A percentile compares a stretch with the other conserved stretches of the same genome.
Conservation (phyloP, 2,113 vertebrate genomes). For the Muntiacus reevesi region DNA sequence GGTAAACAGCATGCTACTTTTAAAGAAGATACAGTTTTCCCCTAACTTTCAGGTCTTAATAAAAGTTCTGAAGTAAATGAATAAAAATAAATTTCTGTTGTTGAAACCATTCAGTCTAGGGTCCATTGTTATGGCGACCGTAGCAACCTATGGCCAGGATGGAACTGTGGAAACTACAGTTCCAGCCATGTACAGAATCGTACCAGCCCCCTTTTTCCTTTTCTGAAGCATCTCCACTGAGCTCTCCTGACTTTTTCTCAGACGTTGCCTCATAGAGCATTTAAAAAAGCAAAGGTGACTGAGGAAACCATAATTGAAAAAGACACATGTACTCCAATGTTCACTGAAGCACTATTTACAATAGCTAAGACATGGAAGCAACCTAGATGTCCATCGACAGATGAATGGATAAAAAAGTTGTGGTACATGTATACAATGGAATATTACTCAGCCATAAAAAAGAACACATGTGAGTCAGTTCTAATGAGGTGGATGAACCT, state of each 20-base stretch:
- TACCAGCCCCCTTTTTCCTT: neutral
- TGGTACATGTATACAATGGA: neutral
- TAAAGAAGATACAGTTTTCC: neutral
- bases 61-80: neutral
- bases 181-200: neutral
- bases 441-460: neutral
- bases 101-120: neutral
- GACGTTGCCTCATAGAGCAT: neutral
- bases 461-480: neutral
- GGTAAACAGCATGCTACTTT: neutral
- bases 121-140: neutral
- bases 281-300: neutral
- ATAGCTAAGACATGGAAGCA: neutral
- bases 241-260: neutral
- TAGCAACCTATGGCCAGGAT: neutral
- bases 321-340: neutral
- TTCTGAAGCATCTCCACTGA: neutral
- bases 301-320: neutral
- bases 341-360: neutral
- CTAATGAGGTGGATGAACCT: neutral
- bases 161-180: neutral
- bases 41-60: neutral
- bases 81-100: neutral
- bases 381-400: neutral
- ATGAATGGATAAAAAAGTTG: neutral